Conservation (phyloP, 2,888 invertebrate genomes). For the Buathra laborator region DNA sequence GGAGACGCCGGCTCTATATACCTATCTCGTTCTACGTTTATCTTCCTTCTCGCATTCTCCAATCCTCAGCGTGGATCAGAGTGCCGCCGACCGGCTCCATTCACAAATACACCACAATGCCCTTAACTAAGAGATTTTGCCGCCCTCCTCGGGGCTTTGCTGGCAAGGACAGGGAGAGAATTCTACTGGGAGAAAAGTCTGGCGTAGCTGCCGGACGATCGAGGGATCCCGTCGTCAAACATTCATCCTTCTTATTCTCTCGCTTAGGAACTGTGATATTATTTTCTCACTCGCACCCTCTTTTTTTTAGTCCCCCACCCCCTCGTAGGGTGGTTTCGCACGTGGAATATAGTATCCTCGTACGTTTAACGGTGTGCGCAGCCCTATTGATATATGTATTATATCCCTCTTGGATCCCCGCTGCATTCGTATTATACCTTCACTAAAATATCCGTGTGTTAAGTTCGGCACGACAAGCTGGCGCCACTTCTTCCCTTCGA, state of each 20-base stretch:
- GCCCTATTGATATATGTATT: conserved; percentile 54
- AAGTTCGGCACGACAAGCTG: conserved; percentile 79
- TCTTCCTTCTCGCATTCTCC: conserved; percentile 63
- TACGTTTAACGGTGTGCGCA: conserved; percentile 54
- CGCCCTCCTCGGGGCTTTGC: conserved; percentile 63
- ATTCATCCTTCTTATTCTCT: conserved; percentile 64
- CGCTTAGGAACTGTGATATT: conserved; percentile 50
- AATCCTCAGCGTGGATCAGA: conserved; percentile 70
- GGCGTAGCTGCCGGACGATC: conserved; percentile 65
- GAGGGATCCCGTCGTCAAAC: conserved; percentile 69
- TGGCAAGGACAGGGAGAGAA: conserved; percentile 51
- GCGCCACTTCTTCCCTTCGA: conserved; percentile 79
- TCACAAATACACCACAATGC: conserved; percentile 81
- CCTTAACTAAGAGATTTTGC: conserved; percentile 80
- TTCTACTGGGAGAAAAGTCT: conserved; percentile 71
- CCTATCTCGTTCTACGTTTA: conserved; percentile 60
- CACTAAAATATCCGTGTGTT: conserved; percentile 61
- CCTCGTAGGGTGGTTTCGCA: conserved; percentile 68
- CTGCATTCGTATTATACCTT: conserved; percentile 57
- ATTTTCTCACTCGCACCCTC: conserved; percentile 44
- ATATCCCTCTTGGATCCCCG: conserved; percentile 28
- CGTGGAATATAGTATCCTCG: conserved; percentile 66
- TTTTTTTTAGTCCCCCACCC: conserved; percentile 21
- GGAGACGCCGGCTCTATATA: conserved; percentile 73
- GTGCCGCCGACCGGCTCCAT: conserved; percentile 76